Base-by-base conservation (phyloP, 1,140 invertebrate species). In the Hypsibius dujardini region DNA sequence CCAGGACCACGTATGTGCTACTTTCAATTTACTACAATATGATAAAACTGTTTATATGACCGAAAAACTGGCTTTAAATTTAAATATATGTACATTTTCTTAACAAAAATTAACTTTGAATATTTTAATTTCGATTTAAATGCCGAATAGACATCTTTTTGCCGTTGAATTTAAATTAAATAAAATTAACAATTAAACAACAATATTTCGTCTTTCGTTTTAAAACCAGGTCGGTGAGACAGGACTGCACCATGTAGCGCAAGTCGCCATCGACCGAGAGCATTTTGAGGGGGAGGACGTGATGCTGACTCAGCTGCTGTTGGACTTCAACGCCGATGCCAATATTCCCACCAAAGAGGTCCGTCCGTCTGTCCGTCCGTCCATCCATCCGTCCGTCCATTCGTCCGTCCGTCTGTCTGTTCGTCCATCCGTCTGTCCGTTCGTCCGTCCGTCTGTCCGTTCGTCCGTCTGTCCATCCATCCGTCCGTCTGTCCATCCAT, bases 271-370 rank as follows among this genome's bases (percentile, higher is more conserved):
- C 47, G 79, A 81, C 47, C 74, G 81, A 28, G 86, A 85, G 7
- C 78, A 80, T 70, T 77, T 77, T 73, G 74, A 86, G 0, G 87
- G 88, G 59, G 90, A 94, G 72, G 95, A 97, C 78, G 86, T 87
- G 75, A 89, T 93, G 78, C 87, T 97, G 1, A 87, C 95, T 1
- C 86, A 88, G 74, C 84, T 90, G 12, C 83, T 99, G 0, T 82
- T 98, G 59, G 86, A 95, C 78, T 88, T 87, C 74, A 90, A 90
- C 15, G 93, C 90, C 0, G 90, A 97, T 78, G 88, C 92, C 0
- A 87, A 86, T 47, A 77, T 89, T 70, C 86, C 87, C 74, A 93
- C 92, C 0, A 89, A 86, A 80, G 78, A 82, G 75, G 85, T 86
- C 77, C 42, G 45, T 12, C 28, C 28, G 28, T 28, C 28, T 28